A percentile compares a stretch with the other conserved stretches of the same genome.
Conservation (phyloP, 2,797 vertebrate genomes). For the Xyrichtys novacula region DNA sequence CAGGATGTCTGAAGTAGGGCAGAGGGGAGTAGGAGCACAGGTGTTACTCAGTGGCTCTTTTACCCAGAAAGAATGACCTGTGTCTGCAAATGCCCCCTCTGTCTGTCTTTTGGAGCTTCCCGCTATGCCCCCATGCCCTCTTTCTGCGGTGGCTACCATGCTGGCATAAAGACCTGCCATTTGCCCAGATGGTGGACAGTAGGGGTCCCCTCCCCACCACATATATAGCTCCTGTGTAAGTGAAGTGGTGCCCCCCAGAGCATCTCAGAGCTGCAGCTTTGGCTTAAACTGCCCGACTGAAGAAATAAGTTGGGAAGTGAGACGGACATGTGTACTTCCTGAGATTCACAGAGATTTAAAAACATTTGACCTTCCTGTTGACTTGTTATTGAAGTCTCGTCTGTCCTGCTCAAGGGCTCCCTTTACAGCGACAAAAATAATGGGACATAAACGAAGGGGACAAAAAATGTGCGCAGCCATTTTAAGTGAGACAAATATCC, state of each 20-base stretch:
- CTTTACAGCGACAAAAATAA: neutral
- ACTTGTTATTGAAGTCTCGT: conserved; percentile 19
- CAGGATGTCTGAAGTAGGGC: conserved; percentile 77
- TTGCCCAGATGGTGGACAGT: conserved; percentile 84
- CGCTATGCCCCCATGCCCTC: conserved; percentile 74
- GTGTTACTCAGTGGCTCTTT: conserved; percentile 80
- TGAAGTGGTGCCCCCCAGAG: conserved; percentile 73
- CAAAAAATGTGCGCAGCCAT: too few species aligned
- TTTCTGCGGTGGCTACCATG: conserved; percentile 71
- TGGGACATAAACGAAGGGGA: too few species aligned
- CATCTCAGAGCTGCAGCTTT: conserved; percentile 68
- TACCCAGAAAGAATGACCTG: conserved; percentile 77
- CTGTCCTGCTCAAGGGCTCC: conserved; percentile 11
- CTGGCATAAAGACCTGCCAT: conserved; percentile 79
- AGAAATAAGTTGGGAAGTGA: conserved; percentile 32
- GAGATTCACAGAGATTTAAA: conserved; percentile 11
- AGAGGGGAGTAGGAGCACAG: conserved; percentile 80
- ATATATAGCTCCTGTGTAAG: conserved; percentile 66
- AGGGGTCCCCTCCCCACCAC: conserved; percentile 61
- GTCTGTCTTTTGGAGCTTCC: conserved; percentile 71
- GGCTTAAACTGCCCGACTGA: conserved; percentile 59
- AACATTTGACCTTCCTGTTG: conserved; percentile 37
- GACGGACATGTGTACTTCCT: conserved; percentile 45
- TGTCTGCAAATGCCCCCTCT: conserved; percentile 78
- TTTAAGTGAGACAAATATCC: too few species aligned